Percentiles rank a stretch among this genome's conserved stretches.
These are phyloP conservation scores for Pegea sp. DNA, from an alignment of 23 tunicate genomes.

Conservation along the genomic window DNA sequence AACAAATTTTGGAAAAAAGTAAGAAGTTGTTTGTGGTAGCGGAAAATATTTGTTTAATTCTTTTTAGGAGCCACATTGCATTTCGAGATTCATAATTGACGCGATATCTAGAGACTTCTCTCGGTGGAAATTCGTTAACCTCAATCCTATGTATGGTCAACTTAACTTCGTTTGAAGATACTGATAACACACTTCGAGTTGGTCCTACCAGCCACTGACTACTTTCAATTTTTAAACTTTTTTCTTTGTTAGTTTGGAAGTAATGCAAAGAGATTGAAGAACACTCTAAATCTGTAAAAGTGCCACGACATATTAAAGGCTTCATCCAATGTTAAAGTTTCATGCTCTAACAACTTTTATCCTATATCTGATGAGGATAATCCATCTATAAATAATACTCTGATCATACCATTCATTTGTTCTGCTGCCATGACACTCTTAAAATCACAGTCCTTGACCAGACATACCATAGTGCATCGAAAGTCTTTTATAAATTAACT, in stretches of 20 bases:
- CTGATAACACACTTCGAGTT: conserved; percentile 72
- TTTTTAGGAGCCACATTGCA: conserved; percentile 49
- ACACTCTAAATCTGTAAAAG: conserved; percentile 63
- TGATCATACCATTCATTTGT: too few species aligned
- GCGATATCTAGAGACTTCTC: conserved; percentile 53
- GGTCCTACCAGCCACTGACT: too few species aligned
- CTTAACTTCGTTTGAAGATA: conserved; percentile 34
- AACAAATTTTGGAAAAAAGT: conserved; percentile 25
- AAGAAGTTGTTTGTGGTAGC: conserved; percentile 3
- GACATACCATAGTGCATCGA: too few species aligned
- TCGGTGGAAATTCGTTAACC: conserved; percentile 76
- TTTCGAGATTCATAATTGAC: conserved; percentile 78
- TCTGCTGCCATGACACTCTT: too few species aligned
- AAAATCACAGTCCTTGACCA: too few species aligned
- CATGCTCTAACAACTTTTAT: too few species aligned
- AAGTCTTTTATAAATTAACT: too few species aligned
- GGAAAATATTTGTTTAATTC: neutral
- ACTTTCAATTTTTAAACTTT: too few species aligned
- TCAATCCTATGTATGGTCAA: conserved; percentile 74
- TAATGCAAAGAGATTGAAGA: conserved; percentile 53
- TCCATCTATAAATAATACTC: too few species aligned
- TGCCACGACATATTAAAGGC: too few species aligned
- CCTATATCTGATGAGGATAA: too few species aligned
- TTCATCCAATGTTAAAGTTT: too few species aligned
- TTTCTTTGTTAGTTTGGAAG: conserved; percentile 53